Evolutionary conservation across 64 coral and sea anemone genomes (phyloP).

Genomic region (Montipora capricornis): DNA sequence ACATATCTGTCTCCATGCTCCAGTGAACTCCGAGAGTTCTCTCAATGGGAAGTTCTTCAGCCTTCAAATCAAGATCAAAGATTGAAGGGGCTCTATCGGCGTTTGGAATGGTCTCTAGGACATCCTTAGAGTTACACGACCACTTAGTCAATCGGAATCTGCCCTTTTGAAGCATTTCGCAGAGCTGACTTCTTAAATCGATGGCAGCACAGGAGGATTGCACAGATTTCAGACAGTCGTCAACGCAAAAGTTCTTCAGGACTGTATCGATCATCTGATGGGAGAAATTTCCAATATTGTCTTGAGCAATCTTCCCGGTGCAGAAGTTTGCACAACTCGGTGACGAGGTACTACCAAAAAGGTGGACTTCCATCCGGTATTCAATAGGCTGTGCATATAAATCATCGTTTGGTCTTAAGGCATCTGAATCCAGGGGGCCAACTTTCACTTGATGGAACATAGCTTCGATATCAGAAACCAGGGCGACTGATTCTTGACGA

Average conservation of each 20-base stretch:
- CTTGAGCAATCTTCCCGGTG: slow-evolving; percentile 6
- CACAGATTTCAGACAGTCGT: slow-evolving; percentile 50
- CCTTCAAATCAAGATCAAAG: slow-evolving; percentile 17
- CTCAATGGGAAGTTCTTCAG: slow-evolving; percentile 31
- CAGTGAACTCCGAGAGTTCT: slow-evolving; percentile 58
- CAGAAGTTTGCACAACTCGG: slow-evolving; percentile 47
- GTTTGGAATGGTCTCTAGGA: slow-evolving; percentile 28
- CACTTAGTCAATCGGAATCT: slow-evolving; percentile 30
- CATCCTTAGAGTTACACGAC: slow-evolving; percentile 7
- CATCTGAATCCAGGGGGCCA: slow-evolving; percentile 28
- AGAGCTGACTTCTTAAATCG: slow-evolving; percentile 10
- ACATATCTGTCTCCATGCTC: background rate
- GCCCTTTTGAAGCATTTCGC: slow-evolving; percentile 19
- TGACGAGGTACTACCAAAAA: too few relatives aligned
- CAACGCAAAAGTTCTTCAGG: slow-evolving; percentile 24
- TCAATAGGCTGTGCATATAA: slow-evolving; percentile 31
- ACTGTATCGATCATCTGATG: slow-evolving; percentile 17
- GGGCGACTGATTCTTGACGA: slow-evolving; percentile 34
- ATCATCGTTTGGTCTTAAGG: slow-evolving; percentile 49
- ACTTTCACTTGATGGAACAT: slow-evolving; percentile 78
- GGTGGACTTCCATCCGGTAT: slow-evolving; percentile 27
- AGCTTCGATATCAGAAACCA: slow-evolving; percentile 35
- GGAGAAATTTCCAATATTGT: slow-evolving; percentile 19
- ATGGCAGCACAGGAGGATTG: background rate
- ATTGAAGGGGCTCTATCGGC: slow-evolving; percentile 30